Base-by-base conservation (phyloP, 2,113 vertebrate genomes). In the Forbesichthys papilliferus region DNA sequence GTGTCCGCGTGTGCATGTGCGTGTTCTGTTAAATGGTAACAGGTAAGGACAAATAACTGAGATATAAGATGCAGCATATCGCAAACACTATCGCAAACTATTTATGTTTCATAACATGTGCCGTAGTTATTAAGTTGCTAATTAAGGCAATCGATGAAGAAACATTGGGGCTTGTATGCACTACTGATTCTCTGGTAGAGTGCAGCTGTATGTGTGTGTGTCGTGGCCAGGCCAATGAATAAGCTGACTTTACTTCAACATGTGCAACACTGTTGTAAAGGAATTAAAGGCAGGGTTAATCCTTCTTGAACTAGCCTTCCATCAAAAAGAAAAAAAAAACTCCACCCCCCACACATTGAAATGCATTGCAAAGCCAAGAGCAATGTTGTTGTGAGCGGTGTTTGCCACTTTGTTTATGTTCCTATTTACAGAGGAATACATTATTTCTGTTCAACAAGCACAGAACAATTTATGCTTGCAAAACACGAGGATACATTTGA, bases 151-250 rank as follows among this genome's bases (percentile, higher is more conserved):
- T 42, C 36, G 7, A 8, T 74, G 20, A 68, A 72, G 2, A 73
- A 80, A 62, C 66, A 66, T 80, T 77, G 71, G 68, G 71, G 68
- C 77, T 81, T 75, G 77, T 68, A 78, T 68, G 68, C 58, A 53
- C 58, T 63, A 75, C 79, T 71, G 66, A 61, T 67, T 80, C 54
- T 74, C 54, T 62, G 54, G 69, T 52, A 27, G 46, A 65, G 55
- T 77, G 64, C 51, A 65, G 58, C 77, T 79, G 49, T 46, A 54
- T 65, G 76, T 48, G 80, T 78, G n/a, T 16, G 59, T 16, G 14
- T 5, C 64, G 59, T 27, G 27, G 66, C 20, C 16, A 49, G 48
- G 51, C 34, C 33, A 36, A 48, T 71, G 67, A 11, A 63, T 71
- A 72, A 34, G 54, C 51, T 49, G 12, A 55, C 58, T 74, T 27